phyloP scores from a whole-genome alignment of 2,113 vertebrate species.

The Pogona vitticeps region DNA sequence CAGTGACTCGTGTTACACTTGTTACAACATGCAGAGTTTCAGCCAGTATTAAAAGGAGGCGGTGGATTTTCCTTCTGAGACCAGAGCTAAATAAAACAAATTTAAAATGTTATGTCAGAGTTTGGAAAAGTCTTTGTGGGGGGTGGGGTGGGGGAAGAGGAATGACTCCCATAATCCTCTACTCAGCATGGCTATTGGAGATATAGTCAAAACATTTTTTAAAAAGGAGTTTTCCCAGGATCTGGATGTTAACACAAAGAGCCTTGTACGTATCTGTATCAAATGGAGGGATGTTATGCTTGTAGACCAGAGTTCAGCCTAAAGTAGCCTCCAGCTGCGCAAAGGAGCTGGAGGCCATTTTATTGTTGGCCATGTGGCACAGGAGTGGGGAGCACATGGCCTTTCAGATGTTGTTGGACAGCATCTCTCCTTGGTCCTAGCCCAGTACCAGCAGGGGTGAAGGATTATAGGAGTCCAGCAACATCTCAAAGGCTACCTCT shows the following conservation, averaged over 20 bases:
- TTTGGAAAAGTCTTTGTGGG: no score
- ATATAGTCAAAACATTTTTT: no score
- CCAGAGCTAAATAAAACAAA: not conserved
- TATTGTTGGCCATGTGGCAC: not conserved
- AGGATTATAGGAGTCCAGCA: not conserved
- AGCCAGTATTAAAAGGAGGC: not conserved
- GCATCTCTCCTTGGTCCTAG: not conserved
- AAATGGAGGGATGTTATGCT: not conserved
- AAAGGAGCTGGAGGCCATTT: not conserved
- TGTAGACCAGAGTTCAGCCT: not conserved
- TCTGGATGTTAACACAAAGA: no score
- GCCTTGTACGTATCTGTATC: no score
- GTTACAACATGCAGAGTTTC: not conserved
- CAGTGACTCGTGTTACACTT: not conserved
- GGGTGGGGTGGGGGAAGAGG: no score
- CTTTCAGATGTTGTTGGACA: not conserved
- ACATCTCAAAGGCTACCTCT: not conserved
- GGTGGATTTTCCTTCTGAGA: not conserved
- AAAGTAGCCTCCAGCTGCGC: not conserved
- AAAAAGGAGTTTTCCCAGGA: no score
- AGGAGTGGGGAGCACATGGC: not conserved
- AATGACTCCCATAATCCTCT: no score
- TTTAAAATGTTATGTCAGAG: not conserved
- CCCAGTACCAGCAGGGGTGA: not conserved
- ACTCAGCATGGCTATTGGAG: no score